These are phyloP conservation scores for Babyrousa celebensis DNA, from an alignment of 2,797 vertebrate genomes.

Conservation along the genomic window DNA sequence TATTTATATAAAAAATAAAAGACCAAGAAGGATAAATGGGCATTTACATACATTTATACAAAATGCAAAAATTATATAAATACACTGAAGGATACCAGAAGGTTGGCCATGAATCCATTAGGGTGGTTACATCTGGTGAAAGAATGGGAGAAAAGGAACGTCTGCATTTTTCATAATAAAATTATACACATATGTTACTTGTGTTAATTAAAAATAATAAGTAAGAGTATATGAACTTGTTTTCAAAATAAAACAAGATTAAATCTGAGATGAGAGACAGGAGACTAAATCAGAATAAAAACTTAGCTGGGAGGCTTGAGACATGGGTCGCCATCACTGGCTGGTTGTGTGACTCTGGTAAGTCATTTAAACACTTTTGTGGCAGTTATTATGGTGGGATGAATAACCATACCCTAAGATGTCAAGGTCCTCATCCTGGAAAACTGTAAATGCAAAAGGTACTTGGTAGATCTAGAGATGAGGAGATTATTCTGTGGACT, in stretches of 20 bases:
- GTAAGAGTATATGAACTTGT: neutral
- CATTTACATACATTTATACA: neutral
- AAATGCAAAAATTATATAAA: constrained; percentile 17
- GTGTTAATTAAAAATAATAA: neutral
- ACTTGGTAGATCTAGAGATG: neutral
- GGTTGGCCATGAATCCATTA: neutral
- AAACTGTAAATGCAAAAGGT: neutral
- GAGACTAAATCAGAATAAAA: constrained; percentile 3
- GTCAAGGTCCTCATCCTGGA: neutral
- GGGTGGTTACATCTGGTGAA: neutral
- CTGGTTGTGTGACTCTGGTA: neutral
- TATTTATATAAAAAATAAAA: neutral
- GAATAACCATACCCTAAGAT: neutral
- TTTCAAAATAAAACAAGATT: constrained; percentile 49
- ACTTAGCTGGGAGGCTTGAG: neutral
- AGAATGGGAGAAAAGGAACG: neutral
- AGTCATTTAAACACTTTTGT: neutral
- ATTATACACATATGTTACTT: neutral
- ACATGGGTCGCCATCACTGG: neutral
- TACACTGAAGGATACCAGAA: neutral
- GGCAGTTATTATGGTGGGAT: neutral
- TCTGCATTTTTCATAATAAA: constrained; percentile 37
- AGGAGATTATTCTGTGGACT: neutral
- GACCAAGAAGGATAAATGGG: neutral
- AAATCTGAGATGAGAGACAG: neutral